A percentile compares a stretch with the other conserved stretches of the same genome.
Conservation (phyloP, 2,888 invertebrate species). For the Hirtodrosophila confusa region DNA sequence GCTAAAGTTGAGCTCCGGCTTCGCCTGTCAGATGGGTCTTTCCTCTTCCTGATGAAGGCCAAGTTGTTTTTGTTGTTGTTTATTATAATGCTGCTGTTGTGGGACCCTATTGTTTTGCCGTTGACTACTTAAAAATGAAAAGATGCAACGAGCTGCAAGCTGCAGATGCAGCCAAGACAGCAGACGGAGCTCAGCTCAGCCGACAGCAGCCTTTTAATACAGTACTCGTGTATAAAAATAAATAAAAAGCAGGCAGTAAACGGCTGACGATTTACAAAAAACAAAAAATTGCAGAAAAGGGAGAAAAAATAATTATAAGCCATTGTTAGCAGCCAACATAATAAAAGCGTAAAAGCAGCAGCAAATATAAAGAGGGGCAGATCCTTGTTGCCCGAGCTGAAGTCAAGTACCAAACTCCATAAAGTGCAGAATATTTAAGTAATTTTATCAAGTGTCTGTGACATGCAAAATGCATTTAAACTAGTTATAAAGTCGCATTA, state of each 20-base stretch:
- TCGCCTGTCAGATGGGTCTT: slow-evolving; percentile 20
- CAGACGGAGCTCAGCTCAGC: slow-evolving; percentile 2
- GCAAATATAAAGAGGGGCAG: slow-evolving; percentile 12
- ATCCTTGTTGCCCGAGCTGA: slow-evolving; percentile 3
- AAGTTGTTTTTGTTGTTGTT: slow-evolving; percentile 29
- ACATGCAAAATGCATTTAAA: slow-evolving; percentile 77
- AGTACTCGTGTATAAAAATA: slow-evolving; percentile 11
- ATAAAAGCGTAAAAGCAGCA: slow-evolving; percentile 40
- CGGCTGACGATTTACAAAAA: slow-evolving; percentile 27
- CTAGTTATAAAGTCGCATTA: slow-evolving; percentile 78
- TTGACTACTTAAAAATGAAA: slow-evolving; percentile 53
- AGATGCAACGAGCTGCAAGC: slow-evolving; percentile 16
- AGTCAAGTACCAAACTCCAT: slow-evolving; percentile 47
- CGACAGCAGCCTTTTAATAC: slow-evolving; percentile 26
- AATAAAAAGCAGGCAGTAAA: slow-evolving; percentile 34
- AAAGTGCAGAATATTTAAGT: slow-evolving; percentile 49
- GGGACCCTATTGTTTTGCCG: slow-evolving; percentile 54
- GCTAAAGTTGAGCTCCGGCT: slow-evolving; percentile 13
- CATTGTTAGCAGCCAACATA: slow-evolving; percentile 62
- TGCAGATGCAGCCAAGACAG: slow-evolving; percentile 23
- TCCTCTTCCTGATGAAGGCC: slow-evolving; percentile 38
- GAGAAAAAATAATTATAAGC: slow-evolving; percentile 63
- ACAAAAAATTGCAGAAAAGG: slow-evolving; percentile 5
- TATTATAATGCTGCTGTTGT: slow-evolving; percentile 34
- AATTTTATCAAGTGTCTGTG: slow-evolving; percentile 60